Percentiles rank a stretch among this genome's conserved stretches.
phyloP scores from a whole-genome alignment of 2,797 vertebrate species.

The Graptemys geographica region DNA sequence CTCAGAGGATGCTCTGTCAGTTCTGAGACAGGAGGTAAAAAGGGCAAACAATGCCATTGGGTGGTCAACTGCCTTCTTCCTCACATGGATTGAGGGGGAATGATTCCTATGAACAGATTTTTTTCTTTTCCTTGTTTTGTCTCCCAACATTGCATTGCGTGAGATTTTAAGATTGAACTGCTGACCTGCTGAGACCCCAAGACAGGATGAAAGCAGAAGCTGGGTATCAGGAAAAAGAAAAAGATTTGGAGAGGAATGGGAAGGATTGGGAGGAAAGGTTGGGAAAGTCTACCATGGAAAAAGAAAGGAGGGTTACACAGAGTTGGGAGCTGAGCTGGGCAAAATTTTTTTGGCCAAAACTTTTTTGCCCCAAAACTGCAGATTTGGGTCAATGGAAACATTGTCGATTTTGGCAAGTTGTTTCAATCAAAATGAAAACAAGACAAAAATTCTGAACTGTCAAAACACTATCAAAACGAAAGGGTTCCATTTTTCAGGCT shows the following conservation, averaged over 20 bases:
- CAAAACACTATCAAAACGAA: not conserved
- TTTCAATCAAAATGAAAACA: not conserved
- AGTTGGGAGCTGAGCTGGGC: not conserved
- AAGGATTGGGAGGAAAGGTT: not conserved
- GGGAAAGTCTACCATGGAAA: not conserved
- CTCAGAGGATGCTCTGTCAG: not conserved
- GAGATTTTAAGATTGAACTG: not conserved
- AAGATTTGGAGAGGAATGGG: not conserved
- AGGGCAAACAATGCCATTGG: not conserved
- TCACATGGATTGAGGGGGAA: not conserved
- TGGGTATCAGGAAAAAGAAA: not conserved
- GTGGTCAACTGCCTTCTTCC: not conserved
- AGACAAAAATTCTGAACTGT: not conserved
- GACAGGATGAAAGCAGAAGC: not conserved
- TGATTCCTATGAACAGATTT: not conserved
- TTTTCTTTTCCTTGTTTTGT: not conserved
- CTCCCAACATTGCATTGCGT: not conserved
- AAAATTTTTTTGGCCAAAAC: too few species aligned
- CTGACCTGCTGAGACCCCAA: not conserved
- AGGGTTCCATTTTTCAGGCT: not conserved
- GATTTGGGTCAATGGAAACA: not conserved
- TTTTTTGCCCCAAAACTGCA: not conserved
- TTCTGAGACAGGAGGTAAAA: not conserved
- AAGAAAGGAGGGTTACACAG: not conserved
- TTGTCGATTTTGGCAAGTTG: not conserved